phyloP scores from a whole-genome alignment of 2,113 vertebrate species.

The Leptobrachium leishanense region DNA sequence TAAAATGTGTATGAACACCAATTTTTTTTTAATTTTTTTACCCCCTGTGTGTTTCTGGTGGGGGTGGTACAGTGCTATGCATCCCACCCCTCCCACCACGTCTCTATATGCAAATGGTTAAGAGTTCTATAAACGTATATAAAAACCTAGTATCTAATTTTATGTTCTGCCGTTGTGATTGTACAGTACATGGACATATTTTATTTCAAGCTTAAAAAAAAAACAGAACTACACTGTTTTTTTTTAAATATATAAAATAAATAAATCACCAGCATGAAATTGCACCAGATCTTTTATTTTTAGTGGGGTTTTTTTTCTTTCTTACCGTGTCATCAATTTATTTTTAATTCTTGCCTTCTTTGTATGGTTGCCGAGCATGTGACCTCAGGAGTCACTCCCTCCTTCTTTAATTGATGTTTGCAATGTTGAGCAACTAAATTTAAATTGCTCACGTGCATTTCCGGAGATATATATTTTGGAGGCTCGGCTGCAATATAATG shows the following conservation, averaged over 20 bases:
- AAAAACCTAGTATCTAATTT: conserved; percentile 61
- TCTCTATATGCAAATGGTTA: neutral
- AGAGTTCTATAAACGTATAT: conserved; percentile 65
- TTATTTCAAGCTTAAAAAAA: conserved; percentile 55
- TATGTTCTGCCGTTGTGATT: conserved; percentile 59
- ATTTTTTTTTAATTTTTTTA: neutral
- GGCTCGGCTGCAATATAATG: too few species aligned
- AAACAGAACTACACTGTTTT: conserved; percentile 55
- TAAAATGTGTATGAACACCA: too few species aligned
- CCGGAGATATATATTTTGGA: too few species aligned
- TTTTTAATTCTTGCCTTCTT: conserved; percentile 26
- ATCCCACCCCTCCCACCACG: neutral
- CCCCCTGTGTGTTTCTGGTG: neutral
- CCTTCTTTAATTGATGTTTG: conserved; percentile 15
- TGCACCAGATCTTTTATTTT: conserved; percentile 67
- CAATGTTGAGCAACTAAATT: neutral
- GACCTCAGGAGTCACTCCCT: neutral
- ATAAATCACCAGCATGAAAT: conserved; percentile 71
- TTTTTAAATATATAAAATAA: conserved; percentile 61
- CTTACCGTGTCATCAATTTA: neutral
- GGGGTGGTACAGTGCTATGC: neutral
- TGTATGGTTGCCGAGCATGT: conserved; percentile 14
- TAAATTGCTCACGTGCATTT: too few species aligned
- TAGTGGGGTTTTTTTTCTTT: conserved; percentile 39
- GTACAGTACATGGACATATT: conserved; percentile 65